Conservation (phyloP, 2,797 vertebrate species). For the Microcaecilia unicolor region DNA sequence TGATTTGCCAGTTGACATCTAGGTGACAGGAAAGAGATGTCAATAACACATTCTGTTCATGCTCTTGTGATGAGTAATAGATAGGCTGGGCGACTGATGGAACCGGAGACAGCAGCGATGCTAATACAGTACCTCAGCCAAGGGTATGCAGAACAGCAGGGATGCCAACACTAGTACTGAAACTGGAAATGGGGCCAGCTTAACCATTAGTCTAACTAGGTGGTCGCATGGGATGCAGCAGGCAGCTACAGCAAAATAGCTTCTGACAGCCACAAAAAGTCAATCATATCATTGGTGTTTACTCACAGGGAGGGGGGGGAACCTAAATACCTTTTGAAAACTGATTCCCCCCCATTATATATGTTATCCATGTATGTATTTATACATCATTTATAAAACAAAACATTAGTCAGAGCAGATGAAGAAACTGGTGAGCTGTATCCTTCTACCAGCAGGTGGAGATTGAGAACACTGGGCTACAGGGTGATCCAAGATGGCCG, state of each 20-base stretch:
- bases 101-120: slow-evolving; percentile 51
- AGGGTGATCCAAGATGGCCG: too few species aligned
- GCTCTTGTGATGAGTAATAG: slow-evolving; percentile 75
- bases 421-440: too few species aligned
- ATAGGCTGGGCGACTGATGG: slow-evolving; percentile 40
- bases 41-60: slow-evolving; percentile 79
- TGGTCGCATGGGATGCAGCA: slow-evolving; percentile 40
- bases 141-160: slow-evolving; percentile 48
- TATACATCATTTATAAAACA: too few species aligned
- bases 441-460: too few species aligned
- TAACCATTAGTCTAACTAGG: slow-evolving; percentile 50
- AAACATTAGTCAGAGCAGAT: too few species aligned
- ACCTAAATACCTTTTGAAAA: too few species aligned
- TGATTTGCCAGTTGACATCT: slow-evolving; percentile 69
- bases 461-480: too few species aligned
- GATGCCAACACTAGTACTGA: slow-evolving; percentile 22
- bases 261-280: too few species aligned
- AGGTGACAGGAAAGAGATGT: slow-evolving; percentile 68
- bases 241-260: slow-evolving; percentile 23
- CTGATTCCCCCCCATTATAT: too few species aligned
- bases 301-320: too few species aligned
- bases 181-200: slow-evolving; percentile 49
- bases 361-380: too few species aligned
- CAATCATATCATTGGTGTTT: too few species aligned
- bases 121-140: slow-evolving; percentile 43